Evolutionary conservation across 2,888 invertebrate species (phyloP), one percentile per base, ranked within the genome.

Genomic region (Limnephilus marmoratus): DNA sequence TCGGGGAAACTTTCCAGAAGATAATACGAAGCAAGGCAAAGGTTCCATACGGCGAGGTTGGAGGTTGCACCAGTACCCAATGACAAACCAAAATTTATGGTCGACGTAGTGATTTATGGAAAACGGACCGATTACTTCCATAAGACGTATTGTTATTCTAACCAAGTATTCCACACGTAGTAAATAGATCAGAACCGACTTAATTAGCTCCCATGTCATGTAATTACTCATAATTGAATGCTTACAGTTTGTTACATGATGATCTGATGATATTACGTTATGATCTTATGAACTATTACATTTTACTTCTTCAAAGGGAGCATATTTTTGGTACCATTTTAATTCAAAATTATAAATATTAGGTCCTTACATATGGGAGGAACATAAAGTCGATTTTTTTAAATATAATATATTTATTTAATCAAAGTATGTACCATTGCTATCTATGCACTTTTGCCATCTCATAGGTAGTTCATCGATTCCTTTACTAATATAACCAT

Each of bases 21-120:
- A 68, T 68, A 68, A 68, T 68, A 68, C 68, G 68, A 68, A 68
- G 68, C 68, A 68, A n/a, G 24, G 68, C 68, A 68, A 68, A 68
- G 68, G 68, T 68, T 68, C 68, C n/a, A 68, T n/a, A 68, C 68
- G 68, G 24, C 24, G 7, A 24, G 68, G 68, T 13, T 68, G 53
- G 53, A 68, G 53, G 53, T 68, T 68, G 82, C 82, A 34, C 82
- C 82, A 82, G 34, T 82, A 31, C 34, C 31, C 82, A 34, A 82
- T 82, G 82, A 34, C 34, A 82, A 82, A 82, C 82, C 34, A 34
- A 68, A 68, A 68, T 68, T 68, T 68, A 68, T 68, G 68, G 68
- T 68, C 24, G 68, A 68, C 24, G 68, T n/a, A 24, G 24, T 68
- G 68, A 68, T 68, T 68, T 68, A 68, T 68, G 68, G 68, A 68